These are phyloP conservation scores for Eriosoma lanigerum DNA, from an alignment of 1,140 invertebrate species.

Conservation along the genomic window DNA sequence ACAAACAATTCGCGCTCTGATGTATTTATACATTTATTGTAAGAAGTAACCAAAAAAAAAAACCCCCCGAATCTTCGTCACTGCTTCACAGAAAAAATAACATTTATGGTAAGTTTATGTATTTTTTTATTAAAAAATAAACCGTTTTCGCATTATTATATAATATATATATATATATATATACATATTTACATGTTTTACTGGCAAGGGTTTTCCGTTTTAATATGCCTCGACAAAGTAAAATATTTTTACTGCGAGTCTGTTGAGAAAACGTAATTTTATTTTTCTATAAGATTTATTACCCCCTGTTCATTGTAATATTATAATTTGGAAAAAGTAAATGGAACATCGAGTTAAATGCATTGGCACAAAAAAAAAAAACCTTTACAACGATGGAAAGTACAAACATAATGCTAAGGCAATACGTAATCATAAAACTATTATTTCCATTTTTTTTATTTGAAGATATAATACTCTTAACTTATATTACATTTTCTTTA, in stretches of 20 bases:
- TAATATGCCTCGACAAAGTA: not conserved
- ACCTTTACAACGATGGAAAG: not conserved
- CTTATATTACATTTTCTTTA: not conserved
- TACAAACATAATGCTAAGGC: not conserved
- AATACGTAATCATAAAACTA: conserved; percentile 22
- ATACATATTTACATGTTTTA: not conserved
- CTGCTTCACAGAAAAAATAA: not conserved
- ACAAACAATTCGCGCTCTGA: not conserved
- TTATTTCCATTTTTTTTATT: conserved; percentile 5
- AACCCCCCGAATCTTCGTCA: not conserved
- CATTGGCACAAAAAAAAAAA: conserved; percentile 8
- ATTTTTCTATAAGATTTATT: conserved; percentile 10
- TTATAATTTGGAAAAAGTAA: conserved; percentile 38
- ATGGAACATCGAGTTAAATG: not conserved
- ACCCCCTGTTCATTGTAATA: conserved; percentile 3
- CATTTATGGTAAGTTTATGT: conserved; percentile 20
- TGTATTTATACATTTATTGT: not conserved
- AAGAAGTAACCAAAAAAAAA: not conserved
- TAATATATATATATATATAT: too few species aligned
- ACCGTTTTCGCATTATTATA: not conserved
- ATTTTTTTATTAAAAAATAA: conserved; percentile 25
- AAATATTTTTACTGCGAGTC: not conserved
- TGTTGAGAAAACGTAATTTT: conserved; percentile 7
- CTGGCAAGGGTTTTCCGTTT: conserved; percentile 11
- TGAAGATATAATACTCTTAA: too few species aligned